These are phyloP conservation scores for Myathropa florea DNA, from an alignment of 2,888 invertebrate genomes.

Conservation along the genomic window DNA sequence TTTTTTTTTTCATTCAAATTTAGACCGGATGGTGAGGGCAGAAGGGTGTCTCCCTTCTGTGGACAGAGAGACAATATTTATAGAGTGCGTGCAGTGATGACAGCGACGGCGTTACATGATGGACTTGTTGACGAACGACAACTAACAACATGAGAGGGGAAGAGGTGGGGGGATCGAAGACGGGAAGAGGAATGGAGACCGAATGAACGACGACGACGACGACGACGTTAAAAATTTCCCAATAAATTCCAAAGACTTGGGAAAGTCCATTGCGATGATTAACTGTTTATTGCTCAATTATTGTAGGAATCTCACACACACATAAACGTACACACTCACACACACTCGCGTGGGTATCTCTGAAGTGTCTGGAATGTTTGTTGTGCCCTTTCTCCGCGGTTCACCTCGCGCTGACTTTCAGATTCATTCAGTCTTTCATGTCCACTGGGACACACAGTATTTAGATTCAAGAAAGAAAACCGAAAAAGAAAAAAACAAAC, in stretches of 20 bases:
- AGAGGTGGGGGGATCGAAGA: not conserved
- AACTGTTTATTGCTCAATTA: constrained; percentile 70
- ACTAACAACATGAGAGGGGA: not conserved
- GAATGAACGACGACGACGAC: not conserved
- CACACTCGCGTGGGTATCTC: not conserved
- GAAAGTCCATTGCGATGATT: constrained; percentile 51
- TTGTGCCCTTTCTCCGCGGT: not conserved
- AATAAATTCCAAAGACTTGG: constrained; percentile 55
- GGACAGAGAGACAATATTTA: constrained; percentile 26
- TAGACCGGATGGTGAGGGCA: constrained; percentile 57
- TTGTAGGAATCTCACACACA: constrained; percentile 26
- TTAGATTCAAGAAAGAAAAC: not conserved
- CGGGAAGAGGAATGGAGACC: not conserved
- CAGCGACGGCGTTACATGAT: constrained; percentile 43
- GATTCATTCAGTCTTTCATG: constrained; percentile 7
- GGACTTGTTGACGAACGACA: constrained; percentile 33
- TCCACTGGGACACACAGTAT: not conserved
- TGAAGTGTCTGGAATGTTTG: constrained; percentile 45
- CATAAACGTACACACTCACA: not conserved
- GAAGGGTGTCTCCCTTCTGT: constrained; percentile 8
- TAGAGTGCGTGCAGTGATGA: constrained; percentile 49
- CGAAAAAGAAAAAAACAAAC: not conserved
- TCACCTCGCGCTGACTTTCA: not conserved
- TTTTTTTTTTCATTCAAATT: constrained; percentile 30
- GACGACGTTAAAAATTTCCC: constrained; percentile 59